Conservation (phyloP, 2,888 invertebrate species). For the Drosophila subsilvestris region DNA sequence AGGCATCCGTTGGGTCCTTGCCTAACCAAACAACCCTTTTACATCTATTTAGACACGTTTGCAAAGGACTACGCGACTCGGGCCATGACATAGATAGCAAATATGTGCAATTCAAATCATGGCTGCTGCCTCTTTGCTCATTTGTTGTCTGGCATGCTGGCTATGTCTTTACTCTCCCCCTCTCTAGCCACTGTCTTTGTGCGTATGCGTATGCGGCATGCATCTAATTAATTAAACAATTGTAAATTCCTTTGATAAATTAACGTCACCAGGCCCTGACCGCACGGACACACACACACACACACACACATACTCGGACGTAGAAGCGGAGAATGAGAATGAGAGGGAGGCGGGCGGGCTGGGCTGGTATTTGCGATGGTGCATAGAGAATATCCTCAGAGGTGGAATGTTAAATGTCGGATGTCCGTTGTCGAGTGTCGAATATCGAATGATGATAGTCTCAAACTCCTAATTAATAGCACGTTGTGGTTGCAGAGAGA, state of each 20-base stretch:
- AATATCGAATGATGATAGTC: conserved; percentile 2
- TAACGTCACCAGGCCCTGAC: conserved; percentile 67
- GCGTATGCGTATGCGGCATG: conserved; percentile 21
- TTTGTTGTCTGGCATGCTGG: conserved; percentile 9
- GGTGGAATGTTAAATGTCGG: conserved; percentile 8
- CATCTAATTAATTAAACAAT: conserved; percentile 75
- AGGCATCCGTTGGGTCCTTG: not conserved
- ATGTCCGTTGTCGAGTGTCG: not conserved
- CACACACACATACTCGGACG: conserved; percentile 1
- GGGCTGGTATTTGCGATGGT: not conserved
- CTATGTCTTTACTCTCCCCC: not conserved
- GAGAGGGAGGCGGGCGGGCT: not conserved
- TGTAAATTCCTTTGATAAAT: conserved; percentile 76
- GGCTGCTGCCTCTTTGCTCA: conserved; percentile 1
- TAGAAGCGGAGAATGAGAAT: not conserved
- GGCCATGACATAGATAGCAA: conserved; percentile 17
- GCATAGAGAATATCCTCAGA: conserved; percentile 2
- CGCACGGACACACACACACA: conserved; percentile 38
- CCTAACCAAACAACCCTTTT: not conserved
- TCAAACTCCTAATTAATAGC: conserved; percentile 11
- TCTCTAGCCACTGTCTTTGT: not conserved
- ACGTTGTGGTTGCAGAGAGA: conserved; percentile 1
- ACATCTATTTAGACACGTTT: not conserved
- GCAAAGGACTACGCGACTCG: not conserved
- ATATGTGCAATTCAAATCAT: conserved; percentile 37